Conservation (phyloP, 1,140 invertebrate genomes). For the Neodiprion lecontei region DNA sequence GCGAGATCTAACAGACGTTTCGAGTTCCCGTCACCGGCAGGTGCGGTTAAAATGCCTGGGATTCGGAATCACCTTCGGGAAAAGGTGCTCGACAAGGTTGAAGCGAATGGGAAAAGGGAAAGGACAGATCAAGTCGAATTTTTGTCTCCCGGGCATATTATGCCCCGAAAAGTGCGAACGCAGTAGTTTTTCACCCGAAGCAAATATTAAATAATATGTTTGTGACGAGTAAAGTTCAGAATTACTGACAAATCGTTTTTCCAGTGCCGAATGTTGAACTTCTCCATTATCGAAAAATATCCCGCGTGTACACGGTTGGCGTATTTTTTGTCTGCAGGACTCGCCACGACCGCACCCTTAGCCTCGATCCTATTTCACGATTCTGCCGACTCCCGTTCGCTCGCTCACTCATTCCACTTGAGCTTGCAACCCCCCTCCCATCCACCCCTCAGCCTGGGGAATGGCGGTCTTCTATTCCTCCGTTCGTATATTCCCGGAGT, state of each 20-base stretch:
- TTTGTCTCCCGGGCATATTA: not conserved
- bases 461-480: constrained; percentile 33
- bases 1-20: constrained; percentile 55
- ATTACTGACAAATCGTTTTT: not conserved
- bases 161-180: constrained; percentile 6
- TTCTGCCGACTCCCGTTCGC: not conserved
- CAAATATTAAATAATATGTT: not conserved
- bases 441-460: not conserved
- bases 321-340: not conserved
- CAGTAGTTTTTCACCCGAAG: not conserved
- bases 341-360: not conserved
- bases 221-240: not conserved
- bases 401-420: constrained; percentile 7
- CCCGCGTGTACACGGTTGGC: too few species aligned
- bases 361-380: constrained; percentile 4
- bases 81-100: not conserved
- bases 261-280: too few species aligned
- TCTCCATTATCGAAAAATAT: too few species aligned
- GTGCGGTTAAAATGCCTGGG: constrained; percentile 31
- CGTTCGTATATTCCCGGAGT: constrained; percentile 41
- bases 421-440: not conserved
- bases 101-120: too few species aligned
- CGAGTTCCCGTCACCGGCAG: constrained; percentile 58
- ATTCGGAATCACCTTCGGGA: constrained; percentile 36
- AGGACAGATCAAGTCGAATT: too few species aligned